Evolutionary conservation across 2,113 vertebrate species (phyloP).

Genomic region (Microtus richardsoni): DNA sequence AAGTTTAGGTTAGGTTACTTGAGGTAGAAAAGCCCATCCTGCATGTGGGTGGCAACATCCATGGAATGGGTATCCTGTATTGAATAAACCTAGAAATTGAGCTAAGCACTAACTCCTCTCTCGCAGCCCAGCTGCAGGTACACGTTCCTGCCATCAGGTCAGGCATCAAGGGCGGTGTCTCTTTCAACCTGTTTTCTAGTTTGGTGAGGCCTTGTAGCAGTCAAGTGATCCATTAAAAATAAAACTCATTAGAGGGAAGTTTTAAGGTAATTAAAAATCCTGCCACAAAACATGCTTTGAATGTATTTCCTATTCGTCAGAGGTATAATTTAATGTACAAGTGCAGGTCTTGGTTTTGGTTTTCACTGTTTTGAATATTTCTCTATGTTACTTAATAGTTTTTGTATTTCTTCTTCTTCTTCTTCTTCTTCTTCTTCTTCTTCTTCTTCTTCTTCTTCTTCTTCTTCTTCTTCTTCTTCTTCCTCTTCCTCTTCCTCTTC

Average conservation of each 20-base stretch:
- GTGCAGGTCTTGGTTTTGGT: not conserved
- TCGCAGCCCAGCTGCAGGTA: not conserved
- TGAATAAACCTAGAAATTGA: not conserved
- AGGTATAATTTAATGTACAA: not conserved
- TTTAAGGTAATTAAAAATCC: not conserved
- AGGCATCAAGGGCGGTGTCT: not conserved
- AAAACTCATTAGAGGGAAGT: not conserved
- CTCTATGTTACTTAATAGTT: not conserved
- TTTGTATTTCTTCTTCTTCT: not conserved
- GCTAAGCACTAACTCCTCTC: not conserved
- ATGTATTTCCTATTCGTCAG: not conserved
- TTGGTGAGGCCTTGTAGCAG: not conserved
- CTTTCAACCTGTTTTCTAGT: not conserved
- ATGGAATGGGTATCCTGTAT: not conserved
- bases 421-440: no score
- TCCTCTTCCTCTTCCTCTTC: no score
- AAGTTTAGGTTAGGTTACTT: not conserved
- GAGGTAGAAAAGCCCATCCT: no score
- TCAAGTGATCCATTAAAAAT: not conserved
- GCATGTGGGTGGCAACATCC: not conserved
- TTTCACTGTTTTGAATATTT: not conserved
- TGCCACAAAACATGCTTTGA: not conserved
- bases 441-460: no score
- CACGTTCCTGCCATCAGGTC: not conserved
- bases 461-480: no score